Evolutionary conservation across 2,113 vertebrate species (phyloP), one percentile per base, ranked within the genome.

Genomic region (Ctenodactylus gundi): DNA sequence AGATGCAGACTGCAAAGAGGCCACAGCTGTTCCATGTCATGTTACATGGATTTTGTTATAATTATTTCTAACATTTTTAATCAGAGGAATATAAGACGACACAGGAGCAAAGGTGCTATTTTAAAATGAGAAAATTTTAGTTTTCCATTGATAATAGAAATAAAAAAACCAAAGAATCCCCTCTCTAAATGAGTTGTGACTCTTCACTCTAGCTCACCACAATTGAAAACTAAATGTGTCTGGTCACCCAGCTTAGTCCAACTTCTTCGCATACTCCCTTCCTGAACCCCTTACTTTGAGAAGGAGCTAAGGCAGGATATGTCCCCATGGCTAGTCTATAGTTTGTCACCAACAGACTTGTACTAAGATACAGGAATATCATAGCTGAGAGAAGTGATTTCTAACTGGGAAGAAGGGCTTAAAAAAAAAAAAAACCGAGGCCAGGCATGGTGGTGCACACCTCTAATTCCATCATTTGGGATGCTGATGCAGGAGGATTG

Each of bases 31-130:
- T 76, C 67, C 36, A 7, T 90, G 53, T 80, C 36, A 46, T 34
- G 4, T 85, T 82, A 85, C 27, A 49, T 57, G n/a, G 55, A 23
- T 46, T 85, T 92, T 85, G 70, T 72, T 80, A 25, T 91, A 70
- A 96, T 89, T 87, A 93, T 88, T 96, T 92, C 94, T 84, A 75
- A 90, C 76, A 57, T 84, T 65, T 89, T 93, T 77, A 94, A 75
- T 13, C 34, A 77, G 82, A 86, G 85, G 13, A 88, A 89, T 60
- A 49, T 17, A 81, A 83, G 62, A 70, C 86, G 65, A 57, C 67
- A 36, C 17, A 68, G 51, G 49, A 75, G 64, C 53, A 85, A 95
- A 95, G 39, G 41, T 72, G 36, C 9, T 23, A 6, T 76, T 60
- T 76, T 51, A 51, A 34, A 75, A 75, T 58, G 70, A 83, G 20